A percentile compares a stretch with the other conserved stretches of the same genome.
phyloP scores from a whole-genome alignment of 2,797 vertebrate species.

The Peromyscus melanophrys region DNA sequence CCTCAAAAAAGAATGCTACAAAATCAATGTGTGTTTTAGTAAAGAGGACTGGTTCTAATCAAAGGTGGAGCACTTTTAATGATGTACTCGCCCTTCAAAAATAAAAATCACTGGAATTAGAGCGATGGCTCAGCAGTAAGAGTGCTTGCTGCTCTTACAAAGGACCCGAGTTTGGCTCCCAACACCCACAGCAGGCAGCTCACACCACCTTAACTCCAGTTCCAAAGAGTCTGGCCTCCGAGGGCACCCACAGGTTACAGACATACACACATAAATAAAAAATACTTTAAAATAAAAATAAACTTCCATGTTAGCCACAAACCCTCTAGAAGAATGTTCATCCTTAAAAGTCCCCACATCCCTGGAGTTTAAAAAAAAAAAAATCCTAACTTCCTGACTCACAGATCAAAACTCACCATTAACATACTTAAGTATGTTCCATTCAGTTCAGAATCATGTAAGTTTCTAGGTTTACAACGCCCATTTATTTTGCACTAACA shows the following conservation, averaged over 20 bases:
- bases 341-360: slow-evolving; percentile 37
- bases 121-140: not conserved
- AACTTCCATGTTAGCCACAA: not conserved
- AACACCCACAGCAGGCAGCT: not conserved
- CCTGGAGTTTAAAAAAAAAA: not conserved
- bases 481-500: slow-evolving; percentile 70
- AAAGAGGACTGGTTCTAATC: slow-evolving; percentile 16
- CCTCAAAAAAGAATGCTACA: slow-evolving; percentile 46
- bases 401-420: slow-evolving; percentile 50
- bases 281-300: not conserved
- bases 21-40: not conserved
- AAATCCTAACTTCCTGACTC: slow-evolving; percentile 63
- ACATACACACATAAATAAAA: not conserved
- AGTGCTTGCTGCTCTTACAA: not conserved
- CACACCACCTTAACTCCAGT: not conserved
- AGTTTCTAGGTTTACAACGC: slow-evolving; percentile 65
- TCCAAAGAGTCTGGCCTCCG: not conserved
- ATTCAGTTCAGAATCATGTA: slow-evolving; percentile 8
- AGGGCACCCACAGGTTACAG: not conserved
- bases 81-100: slow-evolving; percentile 12
- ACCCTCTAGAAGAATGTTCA: slow-evolving; percentile 30
- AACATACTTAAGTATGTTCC: slow-evolving; percentile 15
- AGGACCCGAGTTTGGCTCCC: not conserved
- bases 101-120: not conserved
- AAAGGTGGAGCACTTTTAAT: not conserved